phyloP scores from a whole-genome alignment of 2,797 vertebrate genomes.

The Enteromius treurensis region DNA sequence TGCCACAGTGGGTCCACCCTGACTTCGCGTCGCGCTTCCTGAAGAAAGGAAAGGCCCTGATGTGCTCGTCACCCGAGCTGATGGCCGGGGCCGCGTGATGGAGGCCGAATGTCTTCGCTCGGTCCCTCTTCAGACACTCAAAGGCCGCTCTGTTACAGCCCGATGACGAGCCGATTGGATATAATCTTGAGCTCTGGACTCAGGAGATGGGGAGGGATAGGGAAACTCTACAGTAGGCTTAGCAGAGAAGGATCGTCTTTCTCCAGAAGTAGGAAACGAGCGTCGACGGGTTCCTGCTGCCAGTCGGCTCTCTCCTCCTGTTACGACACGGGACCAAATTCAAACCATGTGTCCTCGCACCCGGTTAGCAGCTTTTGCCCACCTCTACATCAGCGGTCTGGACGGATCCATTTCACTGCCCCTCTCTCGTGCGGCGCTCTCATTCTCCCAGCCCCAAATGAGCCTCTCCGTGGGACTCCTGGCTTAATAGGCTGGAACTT shows the following conservation, averaged over 20 bases:
- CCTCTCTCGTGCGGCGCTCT: slow-evolving; percentile 69
- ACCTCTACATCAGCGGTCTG: slow-evolving; percentile 43
- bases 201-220: slow-evolving; percentile 21
- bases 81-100: slow-evolving; percentile 59
- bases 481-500: slow-evolving; percentile 71
- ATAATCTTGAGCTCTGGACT: slow-evolving; percentile 57
- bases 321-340: slow-evolving; percentile 76
- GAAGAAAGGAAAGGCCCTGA: slow-evolving; percentile 37
- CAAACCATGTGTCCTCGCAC: slow-evolving; percentile 81
- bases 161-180: slow-evolving; percentile 69
- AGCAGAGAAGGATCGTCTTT: slow-evolving; percentile 70
- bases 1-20: slow-evolving; percentile 35
- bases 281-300: slow-evolving; percentile 79
- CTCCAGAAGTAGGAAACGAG: slow-evolving; percentile 79
- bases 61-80: slow-evolving; percentile 47
- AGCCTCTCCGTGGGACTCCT: slow-evolving; percentile 62
- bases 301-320: slow-evolving; percentile 70
- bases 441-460: slow-evolving; percentile 57
- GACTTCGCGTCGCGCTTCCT: neutral
- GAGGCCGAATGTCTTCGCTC: slow-evolving; percentile 61
- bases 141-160: slow-evolving; percentile 63
- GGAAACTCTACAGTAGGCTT: slow-evolving; percentile 46
- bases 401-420: slow-evolving; percentile 58
- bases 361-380: slow-evolving; percentile 63
- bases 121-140: slow-evolving; percentile 60